Conservation (phyloP, 1,140 invertebrate genomes). For the Steinernema feltiae region DNA sequence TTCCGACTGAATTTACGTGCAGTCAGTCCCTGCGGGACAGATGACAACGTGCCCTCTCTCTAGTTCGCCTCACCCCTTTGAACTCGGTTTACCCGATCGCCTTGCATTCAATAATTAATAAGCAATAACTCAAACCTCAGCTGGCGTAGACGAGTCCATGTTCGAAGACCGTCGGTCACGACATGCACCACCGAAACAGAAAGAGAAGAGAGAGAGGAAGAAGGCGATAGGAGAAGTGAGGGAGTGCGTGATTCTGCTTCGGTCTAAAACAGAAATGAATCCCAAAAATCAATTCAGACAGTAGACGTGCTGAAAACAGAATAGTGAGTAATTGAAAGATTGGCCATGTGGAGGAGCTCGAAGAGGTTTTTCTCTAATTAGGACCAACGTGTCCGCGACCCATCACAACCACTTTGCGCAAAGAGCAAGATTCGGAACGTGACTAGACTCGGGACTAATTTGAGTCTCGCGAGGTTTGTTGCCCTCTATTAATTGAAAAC, state of each 20-base stretch:
- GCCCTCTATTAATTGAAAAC: conserved; percentile 5
- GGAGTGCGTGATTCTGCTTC: not conserved
- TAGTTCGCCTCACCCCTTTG: too few species aligned
- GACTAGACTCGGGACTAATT: not conserved
- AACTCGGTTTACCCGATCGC: too few species aligned
- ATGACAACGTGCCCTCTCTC: too few species aligned
- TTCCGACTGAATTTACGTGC: too few species aligned
- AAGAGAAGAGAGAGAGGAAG: not conserved
- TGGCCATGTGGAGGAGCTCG: not conserved
- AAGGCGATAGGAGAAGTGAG: not conserved
- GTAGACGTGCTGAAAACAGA: conserved; percentile 4
- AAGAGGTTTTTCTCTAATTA: not conserved
- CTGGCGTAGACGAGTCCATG: not conserved
- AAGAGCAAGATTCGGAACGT: not conserved
- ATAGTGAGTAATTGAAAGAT: conserved; percentile 12
- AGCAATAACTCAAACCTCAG: not conserved
- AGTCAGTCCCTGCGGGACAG: too few species aligned
- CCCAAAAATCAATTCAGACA: conserved; percentile 6
- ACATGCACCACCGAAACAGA: not conserved
- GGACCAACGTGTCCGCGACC: conserved; percentile 6
- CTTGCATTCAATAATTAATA: not conserved
- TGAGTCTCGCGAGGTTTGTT: not conserved
- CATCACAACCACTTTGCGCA: not conserved
- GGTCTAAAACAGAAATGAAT: not conserved
- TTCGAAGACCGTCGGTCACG: not conserved